Evolutionary conservation across 2,113 vertebrate genomes (phyloP).

Genomic region (Petromus typicus): DNA sequence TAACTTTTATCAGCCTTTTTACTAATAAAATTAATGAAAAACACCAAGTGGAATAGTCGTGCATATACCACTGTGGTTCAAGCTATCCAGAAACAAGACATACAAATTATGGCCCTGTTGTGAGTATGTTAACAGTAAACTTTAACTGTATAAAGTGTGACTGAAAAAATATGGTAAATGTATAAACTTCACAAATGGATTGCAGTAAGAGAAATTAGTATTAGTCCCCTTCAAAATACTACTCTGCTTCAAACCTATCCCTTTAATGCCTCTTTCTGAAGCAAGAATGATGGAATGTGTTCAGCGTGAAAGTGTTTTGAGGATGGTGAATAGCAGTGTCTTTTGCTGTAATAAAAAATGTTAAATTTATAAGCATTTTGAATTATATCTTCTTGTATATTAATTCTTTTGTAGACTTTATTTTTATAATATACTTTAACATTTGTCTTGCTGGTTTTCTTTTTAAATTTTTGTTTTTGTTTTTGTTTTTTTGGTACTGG

Average conservation of each 20-base stretch:
- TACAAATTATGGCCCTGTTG: background rate
- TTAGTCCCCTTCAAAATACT: background rate
- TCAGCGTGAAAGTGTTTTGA: background rate
- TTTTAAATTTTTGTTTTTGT: background rate
- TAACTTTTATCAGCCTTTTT: background rate
- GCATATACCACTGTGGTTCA: background rate
- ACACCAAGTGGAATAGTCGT: background rate
- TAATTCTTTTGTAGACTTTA: background rate
- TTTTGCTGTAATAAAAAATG: background rate
- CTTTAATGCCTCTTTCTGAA: background rate
- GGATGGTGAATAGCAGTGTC: background rate
- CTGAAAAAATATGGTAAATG: background rate
- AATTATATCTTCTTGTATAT: background rate
- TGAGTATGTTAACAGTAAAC: background rate
- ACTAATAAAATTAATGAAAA: background rate
- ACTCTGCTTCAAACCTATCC: background rate
- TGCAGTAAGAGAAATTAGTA: background rate
- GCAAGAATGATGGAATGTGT: background rate
- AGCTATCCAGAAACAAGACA: background rate
- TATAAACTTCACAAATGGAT: background rate
- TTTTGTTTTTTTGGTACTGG: too few relatives aligned
- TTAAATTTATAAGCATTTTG: background rate
- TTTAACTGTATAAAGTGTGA: background rate
- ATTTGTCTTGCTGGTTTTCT: conserved; percentile 6
- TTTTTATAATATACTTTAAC: background rate